Conservation (phyloP, 1,140 invertebrate species). For the Phthorimaea operculella region DNA sequence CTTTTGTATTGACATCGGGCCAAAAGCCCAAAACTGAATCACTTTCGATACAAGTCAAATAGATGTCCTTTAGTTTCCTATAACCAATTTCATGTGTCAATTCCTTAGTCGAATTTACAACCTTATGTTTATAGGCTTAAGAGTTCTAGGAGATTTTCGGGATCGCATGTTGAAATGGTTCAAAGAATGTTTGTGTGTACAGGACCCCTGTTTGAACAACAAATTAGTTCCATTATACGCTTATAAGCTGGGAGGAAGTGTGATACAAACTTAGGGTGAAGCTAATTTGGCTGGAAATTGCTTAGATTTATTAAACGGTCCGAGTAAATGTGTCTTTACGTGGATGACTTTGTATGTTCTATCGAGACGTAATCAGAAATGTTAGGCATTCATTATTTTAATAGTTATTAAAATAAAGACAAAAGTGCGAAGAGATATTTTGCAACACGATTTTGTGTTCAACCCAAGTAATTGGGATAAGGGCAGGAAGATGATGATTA, state of each 20-base stretch:
- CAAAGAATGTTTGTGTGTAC: conserved; percentile 45
- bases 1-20: conserved; percentile 28
- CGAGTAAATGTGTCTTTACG: too few relatives aligned
- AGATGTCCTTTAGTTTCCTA: conserved; percentile 35
- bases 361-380: too few relatives aligned
- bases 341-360: too few relatives aligned
- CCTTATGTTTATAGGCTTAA: conserved; percentile 14
- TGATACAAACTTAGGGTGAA: conserved; percentile 3
- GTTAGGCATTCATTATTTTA: too few relatives aligned
- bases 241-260: conserved; percentile 45
- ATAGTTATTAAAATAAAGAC: too few relatives aligned
- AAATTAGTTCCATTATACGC: conserved; percentile 64
- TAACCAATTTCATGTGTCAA: conserved; percentile 13
- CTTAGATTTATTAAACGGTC: background rate
- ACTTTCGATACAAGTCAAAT: conserved; percentile 50
- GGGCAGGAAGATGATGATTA: too few relatives aligned
- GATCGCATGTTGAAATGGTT: background rate
- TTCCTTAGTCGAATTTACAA: conserved; percentile 15
- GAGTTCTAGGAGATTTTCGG: background rate
- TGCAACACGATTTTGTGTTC: too few relatives aligned
- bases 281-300: background rate
- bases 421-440: too few relatives aligned
- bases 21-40: conserved; percentile 30
- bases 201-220: conserved; percentile 60
- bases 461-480: too few relatives aligned